Evolutionary conservation across 1,140 invertebrate species (phyloP).

Genomic region (Hypothenemus hampei): DNA sequence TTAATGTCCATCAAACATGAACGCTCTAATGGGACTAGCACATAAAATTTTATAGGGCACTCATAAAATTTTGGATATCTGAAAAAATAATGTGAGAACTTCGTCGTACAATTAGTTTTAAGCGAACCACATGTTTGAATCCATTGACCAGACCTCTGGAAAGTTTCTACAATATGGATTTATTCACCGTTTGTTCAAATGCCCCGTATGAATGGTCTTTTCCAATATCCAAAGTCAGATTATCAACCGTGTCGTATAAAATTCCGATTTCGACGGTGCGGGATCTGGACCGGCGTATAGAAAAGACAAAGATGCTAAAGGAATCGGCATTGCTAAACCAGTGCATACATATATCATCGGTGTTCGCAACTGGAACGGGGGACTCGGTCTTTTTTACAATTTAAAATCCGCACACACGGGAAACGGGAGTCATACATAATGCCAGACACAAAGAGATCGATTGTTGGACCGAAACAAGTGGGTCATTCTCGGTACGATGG

Average conservation of each 20-base stretch:
- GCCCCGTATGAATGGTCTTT: not conserved
- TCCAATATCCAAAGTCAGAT: not conserved
- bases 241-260: not conserved
- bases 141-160: too few relatives aligned
- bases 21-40: slow-evolving; percentile 1
- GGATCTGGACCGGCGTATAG: not conserved
- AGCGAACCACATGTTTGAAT: too few relatives aligned
- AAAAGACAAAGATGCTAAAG: slow-evolving; percentile 9
- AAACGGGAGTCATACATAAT: slow-evolving; percentile 13
- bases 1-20: slow-evolving; percentile 2
- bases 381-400: slow-evolving; percentile 21
- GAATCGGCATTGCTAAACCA: slow-evolving; percentile 3
- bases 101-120: too few relatives aligned
- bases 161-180: too few relatives aligned
- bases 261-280: slow-evolving; percentile 1
- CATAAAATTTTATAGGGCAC: too few relatives aligned
- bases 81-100: too few relatives aligned
- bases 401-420: slow-evolving; percentile 21
- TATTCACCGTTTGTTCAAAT: too few relatives aligned
- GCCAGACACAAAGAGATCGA: slow-evolving; percentile 15
- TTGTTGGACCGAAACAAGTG: slow-evolving; percentile 3
- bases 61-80: slow-evolving; percentile 4
- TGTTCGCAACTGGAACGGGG: slow-evolving; percentile 20
- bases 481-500: not conserved
- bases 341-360: slow-evolving; percentile 20